phyloP scores from a whole-genome alignment of 2,797 vertebrate species.

The Oryzias sinensis region DNA sequence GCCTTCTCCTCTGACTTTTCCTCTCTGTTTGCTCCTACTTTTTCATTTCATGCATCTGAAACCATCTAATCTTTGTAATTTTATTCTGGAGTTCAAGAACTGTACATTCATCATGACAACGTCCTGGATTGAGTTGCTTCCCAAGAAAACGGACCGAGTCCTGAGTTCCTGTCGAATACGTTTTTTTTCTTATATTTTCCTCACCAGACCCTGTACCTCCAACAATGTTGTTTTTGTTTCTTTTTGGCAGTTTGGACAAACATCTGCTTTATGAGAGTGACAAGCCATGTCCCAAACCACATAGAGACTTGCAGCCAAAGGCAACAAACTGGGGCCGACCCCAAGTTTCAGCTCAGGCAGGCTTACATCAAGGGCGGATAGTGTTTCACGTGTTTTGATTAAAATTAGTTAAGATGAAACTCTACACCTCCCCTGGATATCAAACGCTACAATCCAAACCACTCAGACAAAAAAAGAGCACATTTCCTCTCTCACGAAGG shows the following conservation, averaged over 20 bases:
- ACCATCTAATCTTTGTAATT: conserved; percentile 19
- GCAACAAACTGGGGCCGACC: conserved; percentile 91
- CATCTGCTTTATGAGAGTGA: conserved; percentile 97
- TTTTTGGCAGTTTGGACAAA: conserved; percentile 97
- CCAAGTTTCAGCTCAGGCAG: conserved; percentile 89
- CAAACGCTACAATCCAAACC: conserved; percentile 89
- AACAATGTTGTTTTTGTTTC: conserved; percentile 99
- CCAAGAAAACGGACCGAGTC: too few relatives aligned
- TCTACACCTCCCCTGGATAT: conserved; percentile 92
- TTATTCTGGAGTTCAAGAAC: neutral
- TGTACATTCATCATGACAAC: conserved; percentile 15
- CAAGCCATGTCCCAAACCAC: conserved; percentile 96
- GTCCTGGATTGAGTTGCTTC: neutral
- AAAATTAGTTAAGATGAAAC: conserved; percentile 99
- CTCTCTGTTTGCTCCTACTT: neutral
- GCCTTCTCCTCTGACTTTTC: conserved; percentile 23
- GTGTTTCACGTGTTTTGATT: conserved; percentile 99
- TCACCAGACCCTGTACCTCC: conserved; percentile 66
- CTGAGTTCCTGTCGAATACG: too few relatives aligned
- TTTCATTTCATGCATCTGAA: conserved; percentile 23
- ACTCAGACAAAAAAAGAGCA: conserved; percentile 76
- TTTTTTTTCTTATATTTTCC: conserved; percentile 60
- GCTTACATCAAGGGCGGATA: conserved; percentile 95
- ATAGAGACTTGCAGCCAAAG: conserved; percentile 89
- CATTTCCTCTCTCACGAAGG: conserved; percentile 66